Conservation (phyloP, 2,888 invertebrate genomes). For the Microchrysa polita region DNA sequence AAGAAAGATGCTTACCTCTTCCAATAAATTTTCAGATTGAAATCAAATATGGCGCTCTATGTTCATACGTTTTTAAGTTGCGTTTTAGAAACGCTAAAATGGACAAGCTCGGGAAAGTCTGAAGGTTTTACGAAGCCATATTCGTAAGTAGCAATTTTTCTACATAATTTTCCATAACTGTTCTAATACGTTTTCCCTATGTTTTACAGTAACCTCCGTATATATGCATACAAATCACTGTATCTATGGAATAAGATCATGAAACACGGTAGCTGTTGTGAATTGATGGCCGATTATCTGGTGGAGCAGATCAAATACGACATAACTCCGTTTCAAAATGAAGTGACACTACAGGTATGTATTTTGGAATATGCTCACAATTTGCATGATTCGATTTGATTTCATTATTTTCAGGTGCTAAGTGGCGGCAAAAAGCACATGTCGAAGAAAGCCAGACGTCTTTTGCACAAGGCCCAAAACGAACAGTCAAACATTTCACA, state of each 20-base stretch:
- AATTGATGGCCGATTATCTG: slow-evolving; percentile 54
- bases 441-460: slow-evolving; percentile 58
- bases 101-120: slow-evolving; percentile 55
- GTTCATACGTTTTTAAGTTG: slow-evolving; percentile 54
- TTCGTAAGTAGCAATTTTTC: slow-evolving; percentile 52
- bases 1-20: neutral
- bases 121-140: slow-evolving; percentile 54
- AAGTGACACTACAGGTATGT: slow-evolving; percentile 54
- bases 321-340: slow-evolving; percentile 54
- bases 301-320: slow-evolving; percentile 55
- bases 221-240: slow-evolving; percentile 54
- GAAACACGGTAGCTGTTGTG: slow-evolving; percentile 55
- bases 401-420: slow-evolving; percentile 54
- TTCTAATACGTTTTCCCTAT: too few relatives aligned
- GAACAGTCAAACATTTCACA: slow-evolving; percentile 56
- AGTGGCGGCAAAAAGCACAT: slow-evolving; percentile 57
- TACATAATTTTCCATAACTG: too few relatives aligned
- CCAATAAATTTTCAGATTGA: slow-evolving; percentile 52
- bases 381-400: neutral
- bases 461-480: slow-evolving; percentile 58
- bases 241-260: slow-evolving; percentile 55
- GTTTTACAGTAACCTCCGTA: slow-evolving; percentile 51
- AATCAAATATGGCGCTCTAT: slow-evolving; percentile 55
- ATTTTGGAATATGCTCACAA: neutral
- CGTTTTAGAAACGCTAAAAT: slow-evolving; percentile 55